A percentile compares a stretch with the other conserved stretches of the same genome.
phyloP scores from a whole-genome alignment of 1,140 invertebrate species.

The Augochlora pura region DNA sequence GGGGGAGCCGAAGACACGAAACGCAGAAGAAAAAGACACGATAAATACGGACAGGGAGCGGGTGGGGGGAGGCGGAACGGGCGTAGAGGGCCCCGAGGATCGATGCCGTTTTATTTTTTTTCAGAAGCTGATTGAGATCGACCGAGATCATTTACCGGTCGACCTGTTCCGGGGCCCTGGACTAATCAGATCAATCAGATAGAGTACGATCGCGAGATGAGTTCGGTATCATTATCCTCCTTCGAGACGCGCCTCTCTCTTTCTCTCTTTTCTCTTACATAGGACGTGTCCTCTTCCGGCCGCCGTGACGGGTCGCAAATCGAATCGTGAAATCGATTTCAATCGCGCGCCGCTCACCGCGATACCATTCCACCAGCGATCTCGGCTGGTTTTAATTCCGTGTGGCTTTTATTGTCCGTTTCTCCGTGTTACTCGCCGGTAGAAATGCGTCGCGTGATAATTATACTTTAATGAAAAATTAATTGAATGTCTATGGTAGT shows the following conservation, averaged over 20 bases:
- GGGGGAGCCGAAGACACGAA: slow-evolving; percentile 20
- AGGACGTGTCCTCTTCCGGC: not conserved
- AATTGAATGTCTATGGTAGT: not conserved
- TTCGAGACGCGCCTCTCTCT: slow-evolving; percentile 4
- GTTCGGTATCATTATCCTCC: slow-evolving; percentile 74
- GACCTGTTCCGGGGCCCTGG: slow-evolving; percentile 67
- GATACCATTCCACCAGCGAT: slow-evolving; percentile 35
- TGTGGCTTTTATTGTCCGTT: not conserved
- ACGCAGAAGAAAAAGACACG: slow-evolving; percentile 32
- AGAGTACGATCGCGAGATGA: slow-evolving; percentile 71
- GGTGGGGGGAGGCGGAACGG: slow-evolving; percentile 12
- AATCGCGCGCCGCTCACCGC: slow-evolving; percentile 5
- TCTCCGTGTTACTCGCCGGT: too few relatives aligned
- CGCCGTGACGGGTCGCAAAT: slow-evolving; percentile 65
- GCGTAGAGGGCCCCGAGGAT: slow-evolving; percentile 9
- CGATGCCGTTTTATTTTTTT: slow-evolving; percentile 75
- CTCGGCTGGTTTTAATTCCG: not conserved
- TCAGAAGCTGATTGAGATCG: slow-evolving; percentile 80
- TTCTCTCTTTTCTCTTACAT: not conserved
- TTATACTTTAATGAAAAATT: too few relatives aligned
- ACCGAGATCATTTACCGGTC: slow-evolving; percentile 77
- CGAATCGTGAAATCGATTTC: slow-evolving; percentile 72
- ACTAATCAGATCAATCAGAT: slow-evolving; percentile 80
- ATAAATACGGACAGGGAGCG: not conserved
- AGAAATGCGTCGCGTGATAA: too few relatives aligned